Evolutionary conservation across 2,797 vertebrate species (phyloP).

Genomic region (Spinus pinus): DNA sequence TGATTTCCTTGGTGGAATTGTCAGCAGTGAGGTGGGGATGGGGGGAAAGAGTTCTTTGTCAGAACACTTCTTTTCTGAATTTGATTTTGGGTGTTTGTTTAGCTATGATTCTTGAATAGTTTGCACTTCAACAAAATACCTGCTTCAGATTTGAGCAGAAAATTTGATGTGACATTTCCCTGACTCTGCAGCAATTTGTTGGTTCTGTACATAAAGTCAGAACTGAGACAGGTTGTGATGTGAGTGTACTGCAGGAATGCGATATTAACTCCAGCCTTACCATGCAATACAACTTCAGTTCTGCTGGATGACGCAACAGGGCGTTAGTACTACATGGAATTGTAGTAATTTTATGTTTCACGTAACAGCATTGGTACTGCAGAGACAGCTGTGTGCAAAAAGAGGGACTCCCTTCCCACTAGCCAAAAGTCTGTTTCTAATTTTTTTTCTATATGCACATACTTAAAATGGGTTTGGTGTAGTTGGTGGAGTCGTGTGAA

Average conservation of each 20-base stretch:
- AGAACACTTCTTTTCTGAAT: not conserved
- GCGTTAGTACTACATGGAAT: not conserved
- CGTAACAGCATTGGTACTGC: not conserved
- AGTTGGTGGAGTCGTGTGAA: not conserved
- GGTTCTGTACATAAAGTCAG: not conserved
- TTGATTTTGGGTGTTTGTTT: not conserved
- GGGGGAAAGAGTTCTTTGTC: not conserved
- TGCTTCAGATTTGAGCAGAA: constrained; percentile 17
- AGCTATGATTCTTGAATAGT: not conserved
- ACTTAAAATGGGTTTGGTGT: not conserved
- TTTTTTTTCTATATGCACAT: fast-evolving
- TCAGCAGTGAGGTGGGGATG: not conserved
- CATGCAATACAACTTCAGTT: fast-evolving
- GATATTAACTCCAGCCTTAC: not conserved
- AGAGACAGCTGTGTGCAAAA: not conserved
- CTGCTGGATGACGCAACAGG: not conserved
- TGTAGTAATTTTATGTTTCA: not conserved
- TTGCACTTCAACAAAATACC: constrained; percentile 1
- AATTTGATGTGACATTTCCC: not conserved
- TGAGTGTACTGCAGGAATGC: not conserved
- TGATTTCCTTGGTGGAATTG: not conserved
- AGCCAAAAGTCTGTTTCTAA: not conserved
- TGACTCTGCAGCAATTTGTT: not conserved
- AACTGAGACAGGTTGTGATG: not conserved
- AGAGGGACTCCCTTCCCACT: not conserved